Percentiles rank a stretch among this genome's conserved stretches.
Evolutionary conservation across 2,888 invertebrate species (phyloP).

Genomic region (Ctenicera cuprea): DNA sequence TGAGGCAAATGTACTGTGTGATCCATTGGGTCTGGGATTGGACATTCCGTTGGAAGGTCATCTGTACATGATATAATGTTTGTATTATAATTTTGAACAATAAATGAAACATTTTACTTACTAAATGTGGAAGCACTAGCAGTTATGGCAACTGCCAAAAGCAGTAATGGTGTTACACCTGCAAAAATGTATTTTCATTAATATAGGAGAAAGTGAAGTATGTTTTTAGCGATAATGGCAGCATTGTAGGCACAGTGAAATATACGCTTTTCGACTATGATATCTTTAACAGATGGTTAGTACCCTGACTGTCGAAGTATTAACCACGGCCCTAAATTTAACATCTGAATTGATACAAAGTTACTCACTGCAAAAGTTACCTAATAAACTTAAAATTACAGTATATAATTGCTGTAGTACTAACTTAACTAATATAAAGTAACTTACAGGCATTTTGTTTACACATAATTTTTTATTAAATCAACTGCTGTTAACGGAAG

Average conservation of each 20-base stretch:
- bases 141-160: slow-evolving; percentile 1
- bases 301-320: no score
- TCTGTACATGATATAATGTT: slow-evolving; percentile 4
- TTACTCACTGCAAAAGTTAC: no score
- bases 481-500: neutral
- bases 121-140: neutral
- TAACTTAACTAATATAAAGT: no score
- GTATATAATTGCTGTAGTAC: no score
- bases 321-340: no score
- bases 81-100: neutral
- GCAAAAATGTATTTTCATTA: neutral
- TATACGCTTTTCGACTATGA: no score
- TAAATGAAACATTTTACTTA: slow-evolving; percentile 4
- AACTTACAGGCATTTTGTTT: neutral
- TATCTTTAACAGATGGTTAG: no score
- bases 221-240: no score
- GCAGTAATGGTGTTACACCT: slow-evolving; percentile 15
- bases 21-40: slow-evolving; percentile 35
- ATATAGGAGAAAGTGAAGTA: no score
- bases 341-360: no score
- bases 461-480: slow-evolving; percentile 1
- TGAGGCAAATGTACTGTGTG: slow-evolving; percentile 43
- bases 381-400: no score
- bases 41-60: slow-evolving; percentile 42
- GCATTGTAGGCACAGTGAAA: no score